Percentiles rank a stretch among this genome's conserved stretches.
Conservation (phyloP, 2,888 invertebrate genomes). For the Onchidella celtica region DNA sequence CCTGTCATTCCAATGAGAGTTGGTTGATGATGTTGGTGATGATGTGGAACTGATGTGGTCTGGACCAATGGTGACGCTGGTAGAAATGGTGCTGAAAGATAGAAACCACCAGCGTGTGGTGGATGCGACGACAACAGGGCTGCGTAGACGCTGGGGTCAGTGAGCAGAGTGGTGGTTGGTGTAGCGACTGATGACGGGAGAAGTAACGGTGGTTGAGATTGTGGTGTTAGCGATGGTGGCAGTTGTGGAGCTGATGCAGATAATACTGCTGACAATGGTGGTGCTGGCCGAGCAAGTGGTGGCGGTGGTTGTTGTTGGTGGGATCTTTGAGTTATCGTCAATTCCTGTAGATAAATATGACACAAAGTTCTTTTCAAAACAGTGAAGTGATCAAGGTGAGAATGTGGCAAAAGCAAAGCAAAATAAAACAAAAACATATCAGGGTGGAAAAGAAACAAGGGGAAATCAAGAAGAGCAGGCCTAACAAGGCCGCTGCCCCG, state of each 20-base stretch:
- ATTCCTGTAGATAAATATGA: not conserved
- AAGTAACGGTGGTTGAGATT: not conserved
- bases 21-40: conserved; percentile 19
- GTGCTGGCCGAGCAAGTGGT: not conserved
- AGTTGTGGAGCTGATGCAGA: not conserved
- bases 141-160: conserved; percentile 12
- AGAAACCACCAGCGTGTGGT: not conserved
- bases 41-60: conserved; percentile 8
- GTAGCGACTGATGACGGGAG: not conserved
- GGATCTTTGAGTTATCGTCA: conserved; percentile 8
- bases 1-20: no score
- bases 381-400: not conserved
- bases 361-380: not conserved
- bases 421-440: not conserved
- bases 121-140: not conserved
- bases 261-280: not conserved
- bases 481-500: no score
- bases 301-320: conserved; percentile 4
- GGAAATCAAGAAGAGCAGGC: no score
- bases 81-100: conserved; percentile 18
- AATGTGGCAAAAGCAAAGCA: not conserved
- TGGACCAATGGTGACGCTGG: conserved; percentile 30
- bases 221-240: not conserved
- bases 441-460: not conserved
- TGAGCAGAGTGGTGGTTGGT: conserved; percentile 3